Conservation (phyloP, 1,140 invertebrate species). For the Nasonia vitripennis region DNA sequence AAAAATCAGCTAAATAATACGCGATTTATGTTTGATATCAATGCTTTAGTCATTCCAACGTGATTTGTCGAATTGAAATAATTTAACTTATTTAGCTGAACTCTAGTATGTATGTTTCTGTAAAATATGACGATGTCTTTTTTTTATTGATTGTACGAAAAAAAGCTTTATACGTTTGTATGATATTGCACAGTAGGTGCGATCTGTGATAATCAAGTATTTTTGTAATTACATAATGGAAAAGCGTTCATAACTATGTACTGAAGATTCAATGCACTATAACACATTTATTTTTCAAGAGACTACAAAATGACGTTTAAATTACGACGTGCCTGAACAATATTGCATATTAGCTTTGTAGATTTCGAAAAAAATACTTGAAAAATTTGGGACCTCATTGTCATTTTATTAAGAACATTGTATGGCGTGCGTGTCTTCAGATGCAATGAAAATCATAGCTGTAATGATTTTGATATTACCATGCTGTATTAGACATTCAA, state of each 20-base stretch:
- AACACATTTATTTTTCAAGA: not conserved
- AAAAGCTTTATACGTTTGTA: slow-evolving; percentile 6
- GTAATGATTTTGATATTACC: not conserved
- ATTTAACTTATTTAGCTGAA: not conserved
- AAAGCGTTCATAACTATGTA: not conserved
- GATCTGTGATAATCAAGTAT: slow-evolving; percentile 42
- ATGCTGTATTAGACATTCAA: not conserved
- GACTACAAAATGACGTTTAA: not conserved
- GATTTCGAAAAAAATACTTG: not conserved
- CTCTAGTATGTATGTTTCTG: not conserved
- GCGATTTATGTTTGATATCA: too few species aligned
- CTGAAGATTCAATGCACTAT: not conserved
- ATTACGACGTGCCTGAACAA: not conserved
- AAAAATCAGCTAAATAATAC: too few species aligned
- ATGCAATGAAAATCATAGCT: not conserved
- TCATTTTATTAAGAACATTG: not conserved
- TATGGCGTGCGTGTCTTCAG: not conserved
- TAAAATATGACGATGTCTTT: not conserved
- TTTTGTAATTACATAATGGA: slow-evolving; percentile 29
- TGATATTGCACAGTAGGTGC: slow-evolving; percentile 21
- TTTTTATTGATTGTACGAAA: not conserved
- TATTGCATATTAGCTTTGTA: too few species aligned
- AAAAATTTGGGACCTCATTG: not conserved
- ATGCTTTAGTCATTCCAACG: not conserved
- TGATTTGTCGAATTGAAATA: not conserved